phyloP scores from a whole-genome alignment of 1,140 invertebrate genomes.

The Drosophila obscura region DNA sequence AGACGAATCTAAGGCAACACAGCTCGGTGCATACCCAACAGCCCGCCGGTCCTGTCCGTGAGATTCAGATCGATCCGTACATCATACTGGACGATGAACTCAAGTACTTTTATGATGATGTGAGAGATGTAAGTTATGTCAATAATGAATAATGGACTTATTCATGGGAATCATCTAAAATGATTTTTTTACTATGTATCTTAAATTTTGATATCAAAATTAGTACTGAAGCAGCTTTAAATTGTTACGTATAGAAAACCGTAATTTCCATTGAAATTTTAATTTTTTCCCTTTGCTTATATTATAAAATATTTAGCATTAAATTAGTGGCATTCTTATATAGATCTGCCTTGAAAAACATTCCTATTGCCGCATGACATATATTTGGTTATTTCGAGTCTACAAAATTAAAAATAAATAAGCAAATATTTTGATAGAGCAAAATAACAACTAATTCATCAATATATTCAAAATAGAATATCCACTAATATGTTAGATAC shows the following conservation, averaged over 20 bases:
- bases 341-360: no score
- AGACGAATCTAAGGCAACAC: conserved; percentile 74
- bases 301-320: no score
- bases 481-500: conserved; percentile 11
- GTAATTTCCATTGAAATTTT: no score
- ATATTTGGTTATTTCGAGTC: no score
- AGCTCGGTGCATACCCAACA: conserved; percentile 88
- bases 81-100: conserved; percentile 93
- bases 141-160: not conserved
- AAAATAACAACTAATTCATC: not conserved
- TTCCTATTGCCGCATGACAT: no score
- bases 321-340: no score
- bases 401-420: not conserved
- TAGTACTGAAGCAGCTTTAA: no score
- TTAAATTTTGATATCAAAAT: no score
- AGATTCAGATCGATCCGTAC: conserved; percentile 93
- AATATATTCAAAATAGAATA: conserved; percentile 4
- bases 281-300: no score
- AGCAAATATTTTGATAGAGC: conserved; percentile 11
- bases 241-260: no score
- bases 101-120: conserved; percentile 91
- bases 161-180: not conserved
- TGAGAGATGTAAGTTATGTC: conserved; percentile 88
- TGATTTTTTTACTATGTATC: no score
- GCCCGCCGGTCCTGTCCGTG: conserved; percentile 89